Conservation (phyloP, 2,797 vertebrate species). For the Darevskia mixta region DNA sequence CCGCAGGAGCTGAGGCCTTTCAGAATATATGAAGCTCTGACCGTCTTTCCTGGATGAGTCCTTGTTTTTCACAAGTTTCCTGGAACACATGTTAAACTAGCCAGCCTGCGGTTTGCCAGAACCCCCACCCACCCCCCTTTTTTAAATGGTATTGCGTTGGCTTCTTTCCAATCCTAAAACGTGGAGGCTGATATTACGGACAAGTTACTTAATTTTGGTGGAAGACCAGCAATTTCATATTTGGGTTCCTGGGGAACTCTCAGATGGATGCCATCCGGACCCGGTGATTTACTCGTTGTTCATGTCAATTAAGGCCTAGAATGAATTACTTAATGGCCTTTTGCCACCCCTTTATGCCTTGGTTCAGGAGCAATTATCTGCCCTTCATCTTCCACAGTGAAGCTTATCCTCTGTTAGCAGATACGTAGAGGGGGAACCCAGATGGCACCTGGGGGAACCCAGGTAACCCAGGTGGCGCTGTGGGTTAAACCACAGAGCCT, state of each 20-base stretch:
- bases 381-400: background rate
- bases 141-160: background rate
- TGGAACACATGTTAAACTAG: background rate
- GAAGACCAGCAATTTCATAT: background rate
- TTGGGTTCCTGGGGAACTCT: background rate
- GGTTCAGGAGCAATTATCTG: background rate
- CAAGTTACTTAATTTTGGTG: background rate
- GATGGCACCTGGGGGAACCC: no score
- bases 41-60: background rate
- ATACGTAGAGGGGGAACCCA: background rate
- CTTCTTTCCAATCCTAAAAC: background rate
- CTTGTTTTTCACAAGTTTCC: background rate
- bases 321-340: background rate
- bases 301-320: background rate
- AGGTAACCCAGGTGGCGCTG: no score
- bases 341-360: background rate
- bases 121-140: no score
- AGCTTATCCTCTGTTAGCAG: no score
- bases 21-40: no score
- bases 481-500: no score
- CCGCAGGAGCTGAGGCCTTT: background rate
- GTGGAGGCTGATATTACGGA: background rate
- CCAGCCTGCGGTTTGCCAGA: background rate
- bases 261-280: background rate
- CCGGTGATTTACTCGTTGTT: background rate